These are phyloP conservation scores for Drosophila watanabei DNA, from an alignment of 1,140 invertebrate genomes.

Conservation along the genomic window DNA sequence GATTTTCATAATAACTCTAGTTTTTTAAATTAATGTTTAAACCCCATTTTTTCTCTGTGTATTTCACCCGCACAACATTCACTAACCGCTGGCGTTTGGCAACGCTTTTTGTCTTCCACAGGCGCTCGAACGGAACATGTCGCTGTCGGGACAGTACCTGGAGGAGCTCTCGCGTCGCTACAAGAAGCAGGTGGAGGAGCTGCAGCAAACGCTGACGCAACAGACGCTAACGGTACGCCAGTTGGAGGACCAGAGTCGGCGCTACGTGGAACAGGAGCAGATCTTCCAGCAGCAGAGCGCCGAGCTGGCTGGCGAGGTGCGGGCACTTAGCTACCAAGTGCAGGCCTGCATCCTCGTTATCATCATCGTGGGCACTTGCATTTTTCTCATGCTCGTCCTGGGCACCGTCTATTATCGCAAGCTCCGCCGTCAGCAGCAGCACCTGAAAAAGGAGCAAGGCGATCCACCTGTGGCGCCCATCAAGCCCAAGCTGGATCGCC, in stretches of 20 bases:
- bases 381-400: slow-evolving; percentile 72
- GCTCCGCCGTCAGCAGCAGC: slow-evolving; percentile 58
- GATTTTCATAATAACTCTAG: too few species aligned
- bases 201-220: slow-evolving; percentile 94
- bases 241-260: slow-evolving; percentile 91
- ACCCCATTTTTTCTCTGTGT: slow-evolving; percentile 5
- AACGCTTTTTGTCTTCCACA: slow-evolving; percentile 85
- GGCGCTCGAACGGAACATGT: slow-evolving; percentile 98
- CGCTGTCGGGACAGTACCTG: slow-evolving; percentile 96
- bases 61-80: slow-evolving; percentile 19
- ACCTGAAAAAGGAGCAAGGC: slow-evolving; percentile 40
- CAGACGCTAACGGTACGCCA: slow-evolving; percentile 93
- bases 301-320: slow-evolving; percentile 88
- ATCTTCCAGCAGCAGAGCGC: slow-evolving; percentile 89
- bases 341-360: slow-evolving; percentile 77
- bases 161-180: slow-evolving; percentile 97
- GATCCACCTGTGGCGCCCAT: not conserved
- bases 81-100: slow-evolving; percentile 25
- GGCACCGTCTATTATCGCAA: slow-evolving; percentile 77
- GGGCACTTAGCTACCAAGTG: slow-evolving; percentile 86
- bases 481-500: slow-evolving; percentile 82
- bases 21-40: too few species aligned
- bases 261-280: slow-evolving; percentile 90
- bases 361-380: slow-evolving; percentile 74
- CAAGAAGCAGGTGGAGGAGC: slow-evolving; percentile 98